These are phyloP conservation scores for Hemistola chrysoprasaria DNA, from an alignment of 2,888 invertebrate genomes.

Conservation along the genomic window DNA sequence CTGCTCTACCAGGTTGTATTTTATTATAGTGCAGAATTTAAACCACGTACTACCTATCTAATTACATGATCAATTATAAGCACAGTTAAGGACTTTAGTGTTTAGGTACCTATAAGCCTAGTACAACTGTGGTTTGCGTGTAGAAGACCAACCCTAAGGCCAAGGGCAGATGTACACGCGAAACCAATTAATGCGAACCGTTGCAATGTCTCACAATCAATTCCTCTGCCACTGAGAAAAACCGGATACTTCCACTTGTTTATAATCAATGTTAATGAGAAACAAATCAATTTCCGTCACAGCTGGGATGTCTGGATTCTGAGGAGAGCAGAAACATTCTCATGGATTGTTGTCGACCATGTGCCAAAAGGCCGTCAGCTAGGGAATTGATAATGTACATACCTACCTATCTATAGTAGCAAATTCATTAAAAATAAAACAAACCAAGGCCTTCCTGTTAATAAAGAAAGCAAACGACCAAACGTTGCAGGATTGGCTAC, in stretches of 20 bases:
- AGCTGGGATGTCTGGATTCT: no score
- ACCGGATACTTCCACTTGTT: constrained; percentile 34
- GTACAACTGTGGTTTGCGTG: constrained; percentile 24
- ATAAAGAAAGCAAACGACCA: no score
- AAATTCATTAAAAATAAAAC: no score
- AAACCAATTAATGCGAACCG: constrained; percentile 48
- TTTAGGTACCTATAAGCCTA: neutral
- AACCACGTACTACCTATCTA: no score
- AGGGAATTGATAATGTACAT: no score
- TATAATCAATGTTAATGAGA: constrained; percentile 10
- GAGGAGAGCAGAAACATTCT: no score
- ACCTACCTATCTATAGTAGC: no score
- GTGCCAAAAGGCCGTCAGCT: no score
- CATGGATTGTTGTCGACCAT: no score
- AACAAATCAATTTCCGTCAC: constrained; percentile 3
- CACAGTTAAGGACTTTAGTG: no score
- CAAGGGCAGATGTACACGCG: constrained; percentile 59
- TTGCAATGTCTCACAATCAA: constrained; percentile 44
- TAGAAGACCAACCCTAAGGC: constrained; percentile 44
- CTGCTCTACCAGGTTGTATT: constrained; percentile 2
- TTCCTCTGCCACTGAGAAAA: constrained; percentile 31
- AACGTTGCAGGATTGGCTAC: no score
- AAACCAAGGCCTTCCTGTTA: no score
- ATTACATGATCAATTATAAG: constrained; percentile 9
- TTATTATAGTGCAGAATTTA: constrained; percentile 5